Percentiles rank a stretch among this genome's conserved stretches.
These are phyloP conservation scores for Philereme transversata DNA, from an alignment of 2,888 invertebrate genomes.

Conservation along the genomic window DNA sequence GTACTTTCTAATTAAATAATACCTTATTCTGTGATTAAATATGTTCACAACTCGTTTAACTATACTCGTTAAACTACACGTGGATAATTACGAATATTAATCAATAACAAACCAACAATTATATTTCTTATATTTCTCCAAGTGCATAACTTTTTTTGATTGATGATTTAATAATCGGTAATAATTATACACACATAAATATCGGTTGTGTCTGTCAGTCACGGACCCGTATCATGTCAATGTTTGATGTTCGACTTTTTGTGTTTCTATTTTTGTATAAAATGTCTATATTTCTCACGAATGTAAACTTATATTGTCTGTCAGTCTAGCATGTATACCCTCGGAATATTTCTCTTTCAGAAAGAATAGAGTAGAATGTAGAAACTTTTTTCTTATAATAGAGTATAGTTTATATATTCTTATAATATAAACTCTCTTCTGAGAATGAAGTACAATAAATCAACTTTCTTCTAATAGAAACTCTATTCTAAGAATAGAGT, in stretches of 20 bases:
- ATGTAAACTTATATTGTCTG: neutral
- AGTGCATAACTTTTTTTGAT: conserved; percentile 52
- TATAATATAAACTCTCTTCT: too few species aligned
- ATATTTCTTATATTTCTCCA: conserved; percentile 52
- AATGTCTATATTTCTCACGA: neutral
- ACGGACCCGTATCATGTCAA: conserved; percentile 25
- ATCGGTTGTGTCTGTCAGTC: conserved; percentile 47
- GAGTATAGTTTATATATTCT: too few species aligned
- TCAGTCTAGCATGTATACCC: too few species aligned
- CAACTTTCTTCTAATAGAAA: too few species aligned
- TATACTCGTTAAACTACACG: conserved; percentile 11
- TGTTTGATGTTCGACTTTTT: conserved; percentile 15
- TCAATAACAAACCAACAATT: conserved; percentile 59
- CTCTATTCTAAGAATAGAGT: too few species aligned
- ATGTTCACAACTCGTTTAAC: conserved; percentile 2
- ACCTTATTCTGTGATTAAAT: too few species aligned
- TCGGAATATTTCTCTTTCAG: too few species aligned
- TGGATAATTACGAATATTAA: conserved; percentile 44
- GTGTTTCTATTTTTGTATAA: neutral
- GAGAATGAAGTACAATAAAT: too few species aligned
- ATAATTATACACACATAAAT: conserved; percentile 46
- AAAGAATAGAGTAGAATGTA: too few species aligned
- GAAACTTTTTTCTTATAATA: too few species aligned
- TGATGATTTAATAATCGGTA: conserved; percentile 68
- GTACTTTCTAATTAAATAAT: too few species aligned